Evolutionary conservation across 2,888 invertebrate genomes (phyloP).

Genomic region (Ormyrus labotus): DNA sequence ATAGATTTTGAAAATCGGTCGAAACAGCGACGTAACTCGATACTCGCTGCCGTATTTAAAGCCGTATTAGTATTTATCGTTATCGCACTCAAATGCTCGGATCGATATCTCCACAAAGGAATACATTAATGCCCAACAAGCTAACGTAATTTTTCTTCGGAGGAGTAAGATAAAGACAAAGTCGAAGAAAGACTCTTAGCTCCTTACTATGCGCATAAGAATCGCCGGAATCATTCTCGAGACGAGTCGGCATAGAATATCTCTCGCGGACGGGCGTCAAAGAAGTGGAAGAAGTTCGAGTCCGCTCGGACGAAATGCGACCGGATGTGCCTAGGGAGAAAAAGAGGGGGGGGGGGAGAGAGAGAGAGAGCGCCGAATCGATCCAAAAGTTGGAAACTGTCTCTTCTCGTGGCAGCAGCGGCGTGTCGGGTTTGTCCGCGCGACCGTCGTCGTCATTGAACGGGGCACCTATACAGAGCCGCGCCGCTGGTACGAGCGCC

Average conservation of each 20-base stretch:
- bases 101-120: too few relatives aligned
- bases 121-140: too few relatives aligned
- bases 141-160: neutral
- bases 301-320: slow-evolving; percentile 20
- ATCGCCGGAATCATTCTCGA: neutral
- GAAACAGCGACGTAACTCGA: too few relatives aligned
- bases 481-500: neutral
- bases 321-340: slow-evolving; percentile 2
- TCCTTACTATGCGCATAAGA: slow-evolving; percentile 6
- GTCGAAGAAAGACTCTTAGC: neutral
- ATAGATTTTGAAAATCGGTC: too few relatives aligned
- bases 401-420: slow-evolving; percentile 14
- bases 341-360: neutral
- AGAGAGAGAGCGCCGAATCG: slow-evolving; percentile 29
- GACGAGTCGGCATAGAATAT: neutral
- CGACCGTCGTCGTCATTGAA: neutral
- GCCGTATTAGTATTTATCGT: too few relatives aligned
- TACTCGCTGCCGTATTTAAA: too few relatives aligned
- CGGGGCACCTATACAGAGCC: neutral
- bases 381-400: slow-evolving; percentile 44
- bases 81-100: too few relatives aligned
- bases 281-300: slow-evolving; percentile 22
- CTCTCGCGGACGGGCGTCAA: neutral
- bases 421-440: slow-evolving; percentile 22
- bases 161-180: neutral